Base-by-base conservation (phyloP, 2,113 vertebrate species). In the Lepus timidus region DNA sequence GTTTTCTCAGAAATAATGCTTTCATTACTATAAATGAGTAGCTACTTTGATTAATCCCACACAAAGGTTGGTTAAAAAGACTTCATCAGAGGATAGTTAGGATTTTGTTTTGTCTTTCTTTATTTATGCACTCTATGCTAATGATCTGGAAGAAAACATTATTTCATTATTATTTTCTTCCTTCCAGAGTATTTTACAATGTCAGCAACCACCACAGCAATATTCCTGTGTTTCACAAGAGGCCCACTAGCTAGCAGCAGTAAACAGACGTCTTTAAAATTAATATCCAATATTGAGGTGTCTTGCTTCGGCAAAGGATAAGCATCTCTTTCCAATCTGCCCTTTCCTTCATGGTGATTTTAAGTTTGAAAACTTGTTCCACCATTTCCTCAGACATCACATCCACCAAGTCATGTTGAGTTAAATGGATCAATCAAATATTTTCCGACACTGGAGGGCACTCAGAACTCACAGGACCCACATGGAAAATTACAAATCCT, bases 11-110 rank as follows among this genome's bases (percentile, higher is more conserved):
- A 71, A 95, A 55, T 6, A 10, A 6, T 29, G 20, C 88, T 70
- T 70, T 70, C 79, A 39, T 74, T 58, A 22, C 51, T 82, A 2
- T 52, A 58, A 84, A 80, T 79, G 44, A 78, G 29, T 14, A 49
- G 79, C 36, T 85, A 16, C 23, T 91, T 79, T 82, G 20, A 75
- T 86, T 79, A 61, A 67, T 91, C 55, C 64, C 79, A 85, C 74
- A 51, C 17, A 44, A 80, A 93, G 55, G 3, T 25, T 3, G 5
- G 17, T 73, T 85, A 12, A 85, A 85, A 61, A 83, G 76, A 49
- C 51, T 51, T 70, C 39, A 36, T 14, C 58, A 3, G 81, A 76
- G 14, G n/a, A 27, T 81, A 80, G 31, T 88, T 23, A n/a, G 27
- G 39, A 51, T 44, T 85, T 90, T 33, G 68, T 85, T 92, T 81